phyloP scores from a whole-genome alignment of 2,888 invertebrate species.

The Tipula lateralis region DNA sequence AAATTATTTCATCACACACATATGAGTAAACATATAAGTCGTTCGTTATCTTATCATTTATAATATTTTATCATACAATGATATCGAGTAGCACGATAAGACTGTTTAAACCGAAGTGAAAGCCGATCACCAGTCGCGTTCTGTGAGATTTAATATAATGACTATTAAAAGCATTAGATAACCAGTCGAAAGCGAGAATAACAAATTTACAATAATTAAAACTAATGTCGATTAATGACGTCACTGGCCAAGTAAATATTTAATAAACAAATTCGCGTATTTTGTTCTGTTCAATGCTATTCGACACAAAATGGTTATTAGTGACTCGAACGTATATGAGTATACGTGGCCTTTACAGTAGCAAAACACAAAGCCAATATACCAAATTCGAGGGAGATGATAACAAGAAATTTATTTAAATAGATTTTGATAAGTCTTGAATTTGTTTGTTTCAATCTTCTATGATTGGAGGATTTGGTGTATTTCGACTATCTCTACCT shows the following conservation, averaged over 20 bases:
- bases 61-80: neutral
- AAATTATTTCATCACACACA: neutral
- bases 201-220: neutral
- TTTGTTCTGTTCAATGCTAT: neutral
- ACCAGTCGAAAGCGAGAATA: neutral
- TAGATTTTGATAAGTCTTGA: neutral
- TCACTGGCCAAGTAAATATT: neutral
- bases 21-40: neutral
- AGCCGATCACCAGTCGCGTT: neutral
- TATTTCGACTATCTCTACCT: neutral
- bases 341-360: conserved; percentile 11
- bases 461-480: neutral
- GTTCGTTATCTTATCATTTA: neutral
- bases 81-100: neutral
- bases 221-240: neutral
- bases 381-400: neutral
- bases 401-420: neutral
- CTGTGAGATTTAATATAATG: neutral
- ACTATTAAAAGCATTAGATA: neutral
- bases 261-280: neutral
- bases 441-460: neutral
- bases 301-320: neutral
- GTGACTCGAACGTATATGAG: neutral
- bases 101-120: neutral
- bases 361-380: neutral